Evolutionary conservation across 2,113 vertebrate genomes (phyloP).

Genomic region (Ginglymostoma cirratum): DNA sequence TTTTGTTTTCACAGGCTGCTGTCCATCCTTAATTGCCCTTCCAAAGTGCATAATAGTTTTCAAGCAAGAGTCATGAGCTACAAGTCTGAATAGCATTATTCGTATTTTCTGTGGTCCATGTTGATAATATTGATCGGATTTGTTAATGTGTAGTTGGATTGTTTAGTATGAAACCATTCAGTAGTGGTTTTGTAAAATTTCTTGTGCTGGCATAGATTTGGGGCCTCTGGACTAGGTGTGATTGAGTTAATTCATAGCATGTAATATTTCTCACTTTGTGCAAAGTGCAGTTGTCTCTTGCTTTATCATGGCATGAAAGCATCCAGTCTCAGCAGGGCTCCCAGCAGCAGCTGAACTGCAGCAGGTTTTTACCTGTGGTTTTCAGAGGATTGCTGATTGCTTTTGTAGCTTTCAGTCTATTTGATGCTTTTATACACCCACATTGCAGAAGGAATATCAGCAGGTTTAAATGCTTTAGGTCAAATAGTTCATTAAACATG

Average conservation of each 20-base stretch:
- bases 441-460: background rate
- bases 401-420: background rate
- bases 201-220: background rate
- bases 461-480: background rate
- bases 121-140: background rate
- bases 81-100: background rate
- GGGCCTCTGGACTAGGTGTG: too few relatives aligned
- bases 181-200: background rate
- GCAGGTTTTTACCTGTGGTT: constrained; percentile 9
- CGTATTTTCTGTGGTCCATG: background rate
- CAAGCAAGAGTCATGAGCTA: too few relatives aligned
- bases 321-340: background rate
- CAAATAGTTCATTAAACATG: background rate
- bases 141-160: background rate
- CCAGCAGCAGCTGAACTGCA: background rate
- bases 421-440: background rate
- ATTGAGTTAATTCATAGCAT: background rate
- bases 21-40: background rate
- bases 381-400: background rate
- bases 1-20: background rate
- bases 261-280: background rate
- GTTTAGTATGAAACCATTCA: background rate
- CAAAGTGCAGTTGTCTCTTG: background rate
- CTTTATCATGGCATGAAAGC: background rate
- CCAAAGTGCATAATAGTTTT: background rate